Percentiles rank a stretch among this genome's conserved stretches.
These are phyloP conservation scores for Spea hammondii DNA, from an alignment of 2,797 vertebrate species.

Conservation along the genomic window DNA sequence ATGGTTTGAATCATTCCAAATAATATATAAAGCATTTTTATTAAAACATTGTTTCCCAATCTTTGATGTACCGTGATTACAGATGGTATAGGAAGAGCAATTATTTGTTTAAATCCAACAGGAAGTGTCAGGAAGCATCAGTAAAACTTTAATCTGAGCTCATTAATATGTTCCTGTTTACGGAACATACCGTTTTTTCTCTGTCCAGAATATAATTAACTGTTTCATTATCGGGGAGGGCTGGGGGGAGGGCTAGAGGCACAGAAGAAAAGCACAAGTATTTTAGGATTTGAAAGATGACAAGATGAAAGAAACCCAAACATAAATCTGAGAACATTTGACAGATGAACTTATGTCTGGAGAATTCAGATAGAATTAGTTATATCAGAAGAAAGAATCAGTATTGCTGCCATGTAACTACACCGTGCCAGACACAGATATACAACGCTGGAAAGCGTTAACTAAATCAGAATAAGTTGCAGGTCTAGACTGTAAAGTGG, in stretches of 20 bases:
- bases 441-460: too few species aligned
- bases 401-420: too few species aligned
- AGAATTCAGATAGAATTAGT: neutral
- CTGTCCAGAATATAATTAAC: conserved; percentile 13
- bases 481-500: too few species aligned
- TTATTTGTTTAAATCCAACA: conserved; percentile 33
- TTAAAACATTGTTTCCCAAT: conserved; percentile 23
- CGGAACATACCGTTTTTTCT: neutral
- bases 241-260: too few species aligned
- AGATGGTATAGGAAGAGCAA: conserved; percentile 20
- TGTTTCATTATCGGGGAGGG: neutral
- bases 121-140: conserved; percentile 23
- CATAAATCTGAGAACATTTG: neutral
- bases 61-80: conserved; percentile 8
- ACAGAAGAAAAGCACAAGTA: neutral
- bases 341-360: neutral
- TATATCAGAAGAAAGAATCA: too few species aligned
- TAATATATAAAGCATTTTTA: conserved; percentile 24
- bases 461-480: too few species aligned
- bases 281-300: neutral
- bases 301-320: neutral
- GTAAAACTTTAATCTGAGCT: conserved; percentile 41
- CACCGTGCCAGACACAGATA: too few species aligned
- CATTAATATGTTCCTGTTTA: conserved; percentile 38
- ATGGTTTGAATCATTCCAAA: neutral